These are phyloP conservation scores for Nilaparvata lugens DNA, from an alignment of 1,140 invertebrate species.

Conservation along the genomic window DNA sequence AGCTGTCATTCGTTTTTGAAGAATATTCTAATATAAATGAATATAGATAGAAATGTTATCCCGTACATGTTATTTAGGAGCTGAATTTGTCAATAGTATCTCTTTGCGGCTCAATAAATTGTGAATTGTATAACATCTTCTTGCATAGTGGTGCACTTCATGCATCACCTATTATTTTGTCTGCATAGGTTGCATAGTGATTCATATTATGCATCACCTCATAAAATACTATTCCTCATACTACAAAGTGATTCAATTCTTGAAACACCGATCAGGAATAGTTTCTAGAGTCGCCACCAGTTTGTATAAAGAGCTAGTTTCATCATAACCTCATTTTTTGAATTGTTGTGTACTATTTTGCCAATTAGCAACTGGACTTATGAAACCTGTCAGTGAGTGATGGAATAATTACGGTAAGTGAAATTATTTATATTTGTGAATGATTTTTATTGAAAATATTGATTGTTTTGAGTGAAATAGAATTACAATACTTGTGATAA, in stretches of 20 bases:
- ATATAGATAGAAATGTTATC: no score
- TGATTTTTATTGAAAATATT: neutral
- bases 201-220: neutral
- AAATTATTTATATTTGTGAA: neutral
- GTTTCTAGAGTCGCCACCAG: neutral
- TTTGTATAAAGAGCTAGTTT: neutral
- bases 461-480: neutral
- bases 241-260: neutral
- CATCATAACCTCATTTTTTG: neutral
- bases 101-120: no score
- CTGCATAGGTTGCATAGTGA: neutral
- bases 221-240: neutral
- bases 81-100: no score
- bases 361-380: neutral
- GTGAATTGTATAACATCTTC: no score
- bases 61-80: no score
- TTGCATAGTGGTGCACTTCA: neutral
- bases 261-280: neutral
- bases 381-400: neutral
- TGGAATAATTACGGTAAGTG: conserved; percentile 3
- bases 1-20: no score
- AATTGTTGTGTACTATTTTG: neutral
- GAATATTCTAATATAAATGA: no score
- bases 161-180: conserved; percentile 2
- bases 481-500: neutral